Base-by-base conservation (phyloP, 2,888 invertebrate genomes). In the Heliconius aoede region DNA sequence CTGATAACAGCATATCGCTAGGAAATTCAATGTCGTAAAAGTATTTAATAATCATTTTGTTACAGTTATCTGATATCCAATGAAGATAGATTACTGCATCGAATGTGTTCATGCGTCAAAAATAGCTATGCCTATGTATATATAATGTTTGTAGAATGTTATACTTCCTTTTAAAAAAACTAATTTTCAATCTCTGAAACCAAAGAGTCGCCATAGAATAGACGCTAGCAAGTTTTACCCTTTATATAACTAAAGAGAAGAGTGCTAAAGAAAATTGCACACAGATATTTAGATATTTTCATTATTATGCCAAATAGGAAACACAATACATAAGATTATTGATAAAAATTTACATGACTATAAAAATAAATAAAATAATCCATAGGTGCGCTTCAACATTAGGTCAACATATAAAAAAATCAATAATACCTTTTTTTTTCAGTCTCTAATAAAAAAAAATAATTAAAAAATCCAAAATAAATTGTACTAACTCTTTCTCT, bases 1-100 rank as follows among this genome's bases (percentile, higher is more conserved):
- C 73, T 86, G 91, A 90, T 91, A 90, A 86, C 80, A 69, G 30
- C 78, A 85, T 89, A 88, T 88, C 88, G 81, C 58, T 80, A 84
- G 85, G 83, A 86, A 87, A 86, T 83, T 84, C 84, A 69, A 75
- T 80, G 77, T 80, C 81, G 82, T 81, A 80, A 78, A 26, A 77
- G 76, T 72, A 81, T 80, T 81, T 78, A 81, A 74, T 79, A 80
- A 80, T 80, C 80, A 75, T 51, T 78, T 64, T 18, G 75, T 69
- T 74, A 72, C 69, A 55, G 72, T 80, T 80, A 80, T 78, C 81
- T 78, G 60, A 65, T 40, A 36, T 65, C 3, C 36, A 24, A 65
- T 24, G 61, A 72, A 68, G 62, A 78, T 79, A 79, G 60, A 79
- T 65, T 78, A 68, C 55, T 69, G 28, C 62, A 32, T 9, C 21